Conservation (phyloP, 2,888 invertebrate genomes). For the Amphipoea lucens region DNA sequence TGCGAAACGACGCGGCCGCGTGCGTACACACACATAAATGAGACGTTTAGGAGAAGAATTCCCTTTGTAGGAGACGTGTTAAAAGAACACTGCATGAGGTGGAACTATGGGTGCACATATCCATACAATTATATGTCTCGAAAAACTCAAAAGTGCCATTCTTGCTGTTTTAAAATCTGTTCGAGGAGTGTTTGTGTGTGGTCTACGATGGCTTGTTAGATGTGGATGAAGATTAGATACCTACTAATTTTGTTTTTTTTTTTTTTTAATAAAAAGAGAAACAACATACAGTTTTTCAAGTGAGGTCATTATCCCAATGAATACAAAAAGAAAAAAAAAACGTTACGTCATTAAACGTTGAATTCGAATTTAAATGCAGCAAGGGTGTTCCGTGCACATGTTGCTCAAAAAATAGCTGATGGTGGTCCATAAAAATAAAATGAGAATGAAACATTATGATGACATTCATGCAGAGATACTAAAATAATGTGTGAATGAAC, state of each 20-base stretch:
- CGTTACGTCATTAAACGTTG: background rate
- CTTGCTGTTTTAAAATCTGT: background rate
- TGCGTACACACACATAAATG: slow-evolving; percentile 52
- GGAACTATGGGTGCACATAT: too few relatives aligned
- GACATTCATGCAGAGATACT: slow-evolving; percentile 8
- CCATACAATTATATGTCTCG: background rate
- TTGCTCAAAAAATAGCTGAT: background rate
- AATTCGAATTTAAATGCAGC: background rate
- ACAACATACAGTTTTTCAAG: background rate
- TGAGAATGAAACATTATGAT: slow-evolving; percentile 4
- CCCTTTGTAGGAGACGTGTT: background rate
- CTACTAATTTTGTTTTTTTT: too few relatives aligned
- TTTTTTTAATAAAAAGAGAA: background rate
- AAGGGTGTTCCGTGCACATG: background rate
- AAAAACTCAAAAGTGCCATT: too few relatives aligned
- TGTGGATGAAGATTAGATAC: background rate
- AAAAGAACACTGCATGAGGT: background rate
- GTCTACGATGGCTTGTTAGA: background rate
- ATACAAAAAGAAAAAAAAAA: background rate
- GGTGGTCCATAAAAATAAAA: slow-evolving; percentile 8
- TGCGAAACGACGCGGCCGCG: slow-evolving; percentile 60
- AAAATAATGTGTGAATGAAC: slow-evolving; percentile 46
- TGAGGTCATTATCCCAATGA: background rate
- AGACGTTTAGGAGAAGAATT: slow-evolving; percentile 18
- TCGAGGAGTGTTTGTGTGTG: background rate